Evolutionary conservation across 1,140 invertebrate genomes (phyloP), one percentile per base, ranked within the genome.

Genomic region (Stenopsyche tienmushanensis): DNA sequence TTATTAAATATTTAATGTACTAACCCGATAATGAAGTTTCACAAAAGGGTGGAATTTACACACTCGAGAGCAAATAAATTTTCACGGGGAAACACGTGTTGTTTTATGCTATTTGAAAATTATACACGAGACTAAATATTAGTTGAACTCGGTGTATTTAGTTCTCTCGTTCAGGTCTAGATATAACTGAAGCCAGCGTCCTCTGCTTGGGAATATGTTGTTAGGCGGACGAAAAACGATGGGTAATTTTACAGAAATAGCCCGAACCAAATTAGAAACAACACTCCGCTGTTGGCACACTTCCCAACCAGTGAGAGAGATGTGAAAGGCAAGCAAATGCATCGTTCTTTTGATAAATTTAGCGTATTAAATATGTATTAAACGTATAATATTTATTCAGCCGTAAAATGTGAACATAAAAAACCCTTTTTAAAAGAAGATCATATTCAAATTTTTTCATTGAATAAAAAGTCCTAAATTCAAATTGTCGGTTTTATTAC

Each of bases 161-260:
- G 44, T 45, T 47, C 42, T 60, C 57, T 47, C 42, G 29, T 25
- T 60, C 24, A 20, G 29, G 21, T 47, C 57, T 60, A 23, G 41
- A 47, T 60, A 60, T 60, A 60, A 60, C 57, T 60, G 57, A 60
- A 60, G 41, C 42, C 42, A 60, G 17, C 57, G 23, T 60, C 26
- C 41, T 34, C 21, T 10, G 23, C 24, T 34, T 47, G 8, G 41
- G 39, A n/a, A 42, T 34, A 24, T 60, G 57, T 60, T 60, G 57
- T 60, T 60, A 47, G 39, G 57, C 57, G 42, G 57, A 60, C 41
- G 57, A 39, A 41, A 60, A 42, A 60, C 42, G 41, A 23, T 39
- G 57, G 29, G 57, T 47, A 60, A 60, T 60, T n/a, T 15, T 60
- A 60, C 57, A 17, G 20, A 60, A 60, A 60, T 60, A 60, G 42